A percentile compares a stretch with the other conserved stretches of the same genome.
Conservation (phyloP, 2,113 vertebrate species). For the Vimba vimba region DNA sequence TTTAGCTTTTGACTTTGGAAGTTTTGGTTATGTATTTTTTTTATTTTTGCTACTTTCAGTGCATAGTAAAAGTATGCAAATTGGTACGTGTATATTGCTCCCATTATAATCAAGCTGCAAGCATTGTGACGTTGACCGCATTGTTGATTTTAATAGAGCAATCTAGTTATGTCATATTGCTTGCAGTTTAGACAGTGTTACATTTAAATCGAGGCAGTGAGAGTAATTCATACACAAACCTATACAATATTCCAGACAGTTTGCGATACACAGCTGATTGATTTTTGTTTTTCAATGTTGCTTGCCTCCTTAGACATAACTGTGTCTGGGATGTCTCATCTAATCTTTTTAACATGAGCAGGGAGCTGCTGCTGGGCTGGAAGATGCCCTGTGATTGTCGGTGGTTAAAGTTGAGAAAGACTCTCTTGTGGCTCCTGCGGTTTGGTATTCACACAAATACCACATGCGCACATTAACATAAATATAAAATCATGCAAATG, state of each 20-base stretch:
- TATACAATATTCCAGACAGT: constrained; percentile 25
- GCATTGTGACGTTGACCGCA: background rate
- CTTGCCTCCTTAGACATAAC: constrained; percentile 26
- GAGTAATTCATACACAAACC: background rate
- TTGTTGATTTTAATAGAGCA: constrained; percentile 21
- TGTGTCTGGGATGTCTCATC: constrained; percentile 1
- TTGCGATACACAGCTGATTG: constrained; percentile 11
- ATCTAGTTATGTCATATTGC: background rate
- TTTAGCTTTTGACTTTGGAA: background rate
- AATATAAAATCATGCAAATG: background rate
- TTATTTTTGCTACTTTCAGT: too few species aligned
- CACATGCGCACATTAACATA: background rate
- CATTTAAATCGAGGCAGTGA: background rate
- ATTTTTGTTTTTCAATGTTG: constrained; percentile 12
- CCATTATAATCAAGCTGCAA: constrained; percentile 1
- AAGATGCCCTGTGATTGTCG: background rate
- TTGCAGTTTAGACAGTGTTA: background rate
- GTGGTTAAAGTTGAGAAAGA: constrained; percentile 13
- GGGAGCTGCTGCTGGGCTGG: background rate
- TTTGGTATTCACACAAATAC: constrained; percentile 1
- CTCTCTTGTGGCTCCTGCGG: background rate
- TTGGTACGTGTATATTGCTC: background rate
- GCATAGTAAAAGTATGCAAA: background rate
- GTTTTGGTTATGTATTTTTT: background rate
- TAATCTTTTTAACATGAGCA: constrained; percentile 21